phyloP scores from a whole-genome alignment of 2,888 invertebrate genomes.

The Sepiola atlantica region DNA sequence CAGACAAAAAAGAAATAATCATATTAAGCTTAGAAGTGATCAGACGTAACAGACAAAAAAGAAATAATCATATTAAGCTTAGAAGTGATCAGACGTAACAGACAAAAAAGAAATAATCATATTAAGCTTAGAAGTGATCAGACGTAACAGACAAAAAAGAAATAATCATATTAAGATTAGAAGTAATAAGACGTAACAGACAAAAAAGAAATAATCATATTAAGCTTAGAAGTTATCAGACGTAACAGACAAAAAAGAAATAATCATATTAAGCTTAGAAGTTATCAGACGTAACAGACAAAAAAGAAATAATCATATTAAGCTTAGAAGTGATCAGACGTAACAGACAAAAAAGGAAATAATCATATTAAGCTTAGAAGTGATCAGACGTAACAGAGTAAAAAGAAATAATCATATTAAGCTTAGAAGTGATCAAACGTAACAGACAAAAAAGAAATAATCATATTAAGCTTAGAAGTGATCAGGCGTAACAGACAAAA shows the following conservation, averaged over 20 bases:
- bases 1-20: background rate
- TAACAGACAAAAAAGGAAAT: background rate
- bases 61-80: background rate
- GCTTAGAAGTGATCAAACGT: background rate
- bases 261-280: background rate
- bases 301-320: background rate
- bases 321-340: background rate
- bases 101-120: background rate
- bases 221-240: background rate
- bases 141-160: background rate
- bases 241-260: background rate
- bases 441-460: background rate
- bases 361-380: background rate
- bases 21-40: background rate
- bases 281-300: background rate
- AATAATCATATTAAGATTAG: background rate
- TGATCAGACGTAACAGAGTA: background rate
- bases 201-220: background rate
- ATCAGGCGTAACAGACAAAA: background rate
- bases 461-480: background rate
- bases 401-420: background rate
- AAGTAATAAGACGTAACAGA: background rate
- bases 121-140: background rate
- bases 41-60: background rate
- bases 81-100: background rate